Evolutionary conservation across 2,888 invertebrate species (phyloP).

Genomic region (Megastigmus dorsalis): DNA sequence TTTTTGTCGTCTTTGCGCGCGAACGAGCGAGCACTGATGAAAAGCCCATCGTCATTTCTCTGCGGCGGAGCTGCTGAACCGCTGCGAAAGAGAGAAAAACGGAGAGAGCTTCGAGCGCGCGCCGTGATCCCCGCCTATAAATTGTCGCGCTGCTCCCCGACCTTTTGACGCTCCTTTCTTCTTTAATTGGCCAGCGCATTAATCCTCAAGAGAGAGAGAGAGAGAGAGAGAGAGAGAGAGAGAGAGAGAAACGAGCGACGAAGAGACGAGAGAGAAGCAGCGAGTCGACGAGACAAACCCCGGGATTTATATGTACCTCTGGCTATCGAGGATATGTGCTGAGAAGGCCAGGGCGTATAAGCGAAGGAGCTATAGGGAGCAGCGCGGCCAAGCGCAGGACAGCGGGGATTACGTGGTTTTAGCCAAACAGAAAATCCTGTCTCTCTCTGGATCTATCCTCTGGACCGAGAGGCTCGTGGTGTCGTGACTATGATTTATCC

Average conservation of each 20-base stretch:
- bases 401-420: constrained; percentile 61
- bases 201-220: too few species aligned
- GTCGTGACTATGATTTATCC: constrained; percentile 22
- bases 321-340: background rate
- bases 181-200: constrained; percentile 34
- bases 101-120: constrained; percentile 8
- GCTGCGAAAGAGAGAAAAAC: constrained; percentile 1
- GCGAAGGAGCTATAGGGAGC: background rate
- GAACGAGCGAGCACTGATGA: constrained; percentile 33
- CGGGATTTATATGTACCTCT: constrained; percentile 3
- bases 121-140: constrained; percentile 8
- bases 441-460: background rate
- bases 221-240: background rate
- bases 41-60: constrained; percentile 31
- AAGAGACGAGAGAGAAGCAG: too few species aligned
- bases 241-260: background rate
- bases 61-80: too few species aligned
- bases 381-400: constrained; percentile 45
- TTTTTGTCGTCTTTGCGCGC: constrained; percentile 10
- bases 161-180: constrained; percentile 24
- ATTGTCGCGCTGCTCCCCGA: constrained; percentile 1
- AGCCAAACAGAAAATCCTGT: constrained; percentile 57
- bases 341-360: background rate
- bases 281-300: too few species aligned
- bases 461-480: too few species aligned